These are phyloP conservation scores for Seriola quinqueradiata DNA, from an alignment of 2,113 vertebrate genomes.

Conservation along the genomic window DNA sequence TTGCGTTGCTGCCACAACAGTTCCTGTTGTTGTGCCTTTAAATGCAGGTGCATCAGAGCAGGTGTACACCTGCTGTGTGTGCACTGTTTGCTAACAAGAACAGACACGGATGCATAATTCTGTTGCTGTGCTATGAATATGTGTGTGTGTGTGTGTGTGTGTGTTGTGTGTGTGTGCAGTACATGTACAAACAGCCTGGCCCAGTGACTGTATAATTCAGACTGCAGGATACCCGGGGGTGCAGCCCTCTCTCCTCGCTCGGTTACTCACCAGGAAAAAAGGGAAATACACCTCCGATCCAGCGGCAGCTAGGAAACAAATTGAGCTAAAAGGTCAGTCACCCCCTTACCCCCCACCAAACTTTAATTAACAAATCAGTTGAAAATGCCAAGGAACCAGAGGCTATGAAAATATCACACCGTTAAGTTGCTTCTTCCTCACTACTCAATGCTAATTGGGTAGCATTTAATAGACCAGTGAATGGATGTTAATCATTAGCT, in stretches of 20 bases:
- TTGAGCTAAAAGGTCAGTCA: slow-evolving; percentile 80
- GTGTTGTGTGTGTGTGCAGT: slow-evolving; percentile 44
- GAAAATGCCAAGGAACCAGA: slow-evolving; percentile 76
- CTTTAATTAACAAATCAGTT: slow-evolving; percentile 79
- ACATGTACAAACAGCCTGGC: slow-evolving; percentile 51
- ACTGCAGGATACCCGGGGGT: slow-evolving; percentile 48
- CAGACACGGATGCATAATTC: slow-evolving; percentile 54
- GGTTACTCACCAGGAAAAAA: slow-evolving; percentile 56
- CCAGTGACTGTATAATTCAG: slow-evolving; percentile 60
- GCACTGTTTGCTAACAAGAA: slow-evolving; percentile 61
- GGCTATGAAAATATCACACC: slow-evolving; percentile 70
- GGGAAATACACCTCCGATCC: slow-evolving; percentile 54
- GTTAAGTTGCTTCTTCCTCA: slow-evolving; percentile 48
- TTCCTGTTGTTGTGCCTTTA: slow-evolving; percentile 24
- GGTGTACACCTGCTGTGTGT: slow-evolving; percentile 53
- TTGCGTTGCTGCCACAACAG: slow-evolving; percentile 12
- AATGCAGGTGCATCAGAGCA: slow-evolving; percentile 44
- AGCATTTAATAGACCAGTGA: slow-evolving; percentile 56
- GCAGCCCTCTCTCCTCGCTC: slow-evolving; percentile 51
- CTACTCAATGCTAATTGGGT: slow-evolving; percentile 57
- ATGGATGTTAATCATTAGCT: slow-evolving; percentile 49
- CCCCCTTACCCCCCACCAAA: slow-evolving; percentile 34
- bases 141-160: slow-evolving; percentile 41
- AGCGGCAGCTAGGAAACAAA: slow-evolving; percentile 70
- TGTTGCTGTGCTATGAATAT: slow-evolving; percentile 25